Evolutionary conservation across 2,888 invertebrate species (phyloP).

Genomic region (Dione juno): DNA sequence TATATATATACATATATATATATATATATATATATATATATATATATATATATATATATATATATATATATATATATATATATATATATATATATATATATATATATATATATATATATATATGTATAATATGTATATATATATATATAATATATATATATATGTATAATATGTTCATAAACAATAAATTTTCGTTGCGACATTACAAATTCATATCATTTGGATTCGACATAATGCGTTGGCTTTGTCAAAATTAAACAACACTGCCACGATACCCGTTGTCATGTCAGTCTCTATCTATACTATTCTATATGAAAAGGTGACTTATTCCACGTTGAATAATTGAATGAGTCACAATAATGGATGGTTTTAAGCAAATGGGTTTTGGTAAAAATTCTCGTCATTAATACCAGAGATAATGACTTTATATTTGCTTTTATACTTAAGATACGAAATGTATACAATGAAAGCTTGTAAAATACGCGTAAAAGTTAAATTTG

Average conservation of each 20-base stretch:
- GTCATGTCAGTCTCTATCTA: constrained; percentile 29
- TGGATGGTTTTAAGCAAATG: constrained; percentile 72
- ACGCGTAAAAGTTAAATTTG: background rate
- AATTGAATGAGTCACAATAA: constrained; percentile 78
- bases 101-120: too few species aligned
- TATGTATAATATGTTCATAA: too few species aligned
- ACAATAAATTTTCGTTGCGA: constrained; percentile 26
- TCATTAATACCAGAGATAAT: constrained; percentile 17
- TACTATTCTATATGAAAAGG: constrained; percentile 52
- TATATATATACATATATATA: too few species aligned
- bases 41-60: too few species aligned
- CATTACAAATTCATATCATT: constrained; percentile 46
- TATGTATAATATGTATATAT: too few species aligned
- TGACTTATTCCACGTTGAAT: constrained; percentile 73
- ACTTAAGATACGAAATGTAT: constrained; percentile 19
- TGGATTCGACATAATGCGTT: constrained; percentile 35
- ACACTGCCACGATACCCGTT: constrained; percentile 37
- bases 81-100: too few species aligned
- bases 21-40: too few species aligned
- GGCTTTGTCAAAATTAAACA: constrained; percentile 40
- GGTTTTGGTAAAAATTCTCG: constrained; percentile 53
- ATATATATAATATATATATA: too few species aligned
- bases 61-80: too few species aligned
- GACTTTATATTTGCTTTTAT: constrained; percentile 20
- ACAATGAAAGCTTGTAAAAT: background rate